Conservation (phyloP, 2,888 invertebrate genomes). For the Callinectes sapidus region DNA sequence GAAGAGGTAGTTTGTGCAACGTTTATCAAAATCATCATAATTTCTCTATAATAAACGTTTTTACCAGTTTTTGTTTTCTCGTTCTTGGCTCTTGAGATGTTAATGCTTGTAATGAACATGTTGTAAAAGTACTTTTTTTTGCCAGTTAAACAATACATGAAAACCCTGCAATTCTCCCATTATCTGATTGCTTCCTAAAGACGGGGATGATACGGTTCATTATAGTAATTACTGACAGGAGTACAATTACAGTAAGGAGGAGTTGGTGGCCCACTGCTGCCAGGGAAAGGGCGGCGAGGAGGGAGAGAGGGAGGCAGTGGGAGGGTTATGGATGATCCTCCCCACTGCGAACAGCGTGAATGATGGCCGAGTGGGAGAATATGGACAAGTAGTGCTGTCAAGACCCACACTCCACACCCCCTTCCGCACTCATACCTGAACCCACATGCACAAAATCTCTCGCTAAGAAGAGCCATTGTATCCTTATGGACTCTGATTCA, state of each 20-base stretch:
- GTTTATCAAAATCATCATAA: constrained; percentile 34
- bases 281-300: neutral
- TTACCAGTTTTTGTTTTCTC: constrained; percentile 5
- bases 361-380: neutral
- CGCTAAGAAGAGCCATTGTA: neutral
- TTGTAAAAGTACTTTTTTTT: neutral
- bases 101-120: constrained; percentile 8
- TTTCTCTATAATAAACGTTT: constrained; percentile 14
- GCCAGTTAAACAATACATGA: neutral
- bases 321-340: neutral
- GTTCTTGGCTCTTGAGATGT: neutral
- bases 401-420: neutral
- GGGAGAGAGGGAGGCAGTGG: neutral
- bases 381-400: neutral
- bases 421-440: neutral
- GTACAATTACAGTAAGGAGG: constrained; percentile 26
- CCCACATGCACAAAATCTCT: neutral
- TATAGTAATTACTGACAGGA: constrained; percentile 23
- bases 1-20: neutral
- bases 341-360: neutral
- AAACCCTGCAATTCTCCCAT: constrained; percentile 33
- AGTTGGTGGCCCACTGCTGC: constrained; percentile 17
- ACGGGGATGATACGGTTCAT: constrained; percentile 38
- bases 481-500: neutral
- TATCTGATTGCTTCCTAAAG: constrained; percentile 35